phyloP scores from a whole-genome alignment of 92 coral and sea anemone species.

The Blastomussa wellsi region DNA sequence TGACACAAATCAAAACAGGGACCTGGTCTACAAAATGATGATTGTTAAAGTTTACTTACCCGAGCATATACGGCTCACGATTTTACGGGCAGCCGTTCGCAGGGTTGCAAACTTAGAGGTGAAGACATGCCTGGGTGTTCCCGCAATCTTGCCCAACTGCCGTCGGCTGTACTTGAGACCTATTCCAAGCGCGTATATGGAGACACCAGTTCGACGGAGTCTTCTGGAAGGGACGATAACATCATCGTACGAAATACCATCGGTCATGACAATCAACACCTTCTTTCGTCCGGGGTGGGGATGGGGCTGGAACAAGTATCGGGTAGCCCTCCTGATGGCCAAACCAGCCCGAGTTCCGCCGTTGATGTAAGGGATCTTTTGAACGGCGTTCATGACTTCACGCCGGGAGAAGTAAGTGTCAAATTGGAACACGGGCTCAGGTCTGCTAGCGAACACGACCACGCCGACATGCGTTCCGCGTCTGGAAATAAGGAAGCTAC shows the following conservation, averaged over 20 bases:
- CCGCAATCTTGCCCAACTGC: conserved; percentile 80
- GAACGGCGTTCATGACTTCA: conserved; percentile 70
- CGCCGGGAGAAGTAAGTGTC: conserved; percentile 68
- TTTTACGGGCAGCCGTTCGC: conserved; percentile 50
- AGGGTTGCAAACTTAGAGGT: conserved; percentile 70
- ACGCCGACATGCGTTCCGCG: conserved; percentile 80
- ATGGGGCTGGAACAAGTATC: conserved; percentile 52
- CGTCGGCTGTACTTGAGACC: conserved; percentile 76
- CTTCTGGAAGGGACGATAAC: conserved; percentile 57
- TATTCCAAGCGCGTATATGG: conserved; percentile 81
- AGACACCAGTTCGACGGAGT: conserved; percentile 81
- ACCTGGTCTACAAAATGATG: background rate
- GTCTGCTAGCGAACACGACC: conserved; percentile 74
- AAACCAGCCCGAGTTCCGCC: conserved; percentile 90
- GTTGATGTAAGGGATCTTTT: conserved; percentile 69
- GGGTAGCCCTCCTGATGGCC: conserved; percentile 77
- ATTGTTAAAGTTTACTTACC: conserved; percentile 42
- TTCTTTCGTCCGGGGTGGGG: conserved; percentile 50
- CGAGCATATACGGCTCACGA: conserved; percentile 56
- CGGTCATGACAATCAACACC: conserved; percentile 84
- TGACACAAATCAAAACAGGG: background rate
- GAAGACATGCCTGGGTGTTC: conserved; percentile 65
- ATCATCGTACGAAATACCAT: conserved; percentile 73
- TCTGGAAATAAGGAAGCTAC: conserved; percentile 77
- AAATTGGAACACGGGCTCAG: conserved; percentile 69